phyloP scores from a whole-genome alignment of 2,113 vertebrate genomes.

The Myrmecobius fasciatus region DNA sequence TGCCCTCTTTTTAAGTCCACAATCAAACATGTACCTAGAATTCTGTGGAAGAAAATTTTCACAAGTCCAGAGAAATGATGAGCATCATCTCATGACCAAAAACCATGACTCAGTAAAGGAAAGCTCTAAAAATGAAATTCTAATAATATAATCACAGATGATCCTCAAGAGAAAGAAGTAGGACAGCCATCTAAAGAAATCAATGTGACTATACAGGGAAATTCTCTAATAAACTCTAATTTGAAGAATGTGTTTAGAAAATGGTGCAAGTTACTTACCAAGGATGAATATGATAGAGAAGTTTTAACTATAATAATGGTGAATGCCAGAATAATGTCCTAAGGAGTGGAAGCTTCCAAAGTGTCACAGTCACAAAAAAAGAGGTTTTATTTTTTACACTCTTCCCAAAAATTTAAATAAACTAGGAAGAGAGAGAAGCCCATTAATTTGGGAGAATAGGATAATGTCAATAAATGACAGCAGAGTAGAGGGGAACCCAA shows the following conservation, averaged over 20 bases:
- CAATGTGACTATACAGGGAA: background rate
- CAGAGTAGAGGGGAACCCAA: background rate
- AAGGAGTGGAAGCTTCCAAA: background rate
- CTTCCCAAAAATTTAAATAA: background rate
- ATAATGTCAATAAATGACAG: background rate
- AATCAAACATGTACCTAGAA: background rate
- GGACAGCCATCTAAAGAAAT: background rate
- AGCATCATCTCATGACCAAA: background rate
- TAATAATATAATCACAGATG: slow-evolving; percentile 18
- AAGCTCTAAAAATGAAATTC: slow-evolving; percentile 18
- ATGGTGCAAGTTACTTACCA: background rate
- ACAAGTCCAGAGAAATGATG: slow-evolving; percentile 34
- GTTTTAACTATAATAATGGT: background rate
- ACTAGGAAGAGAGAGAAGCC: background rate
- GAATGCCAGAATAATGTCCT: background rate
- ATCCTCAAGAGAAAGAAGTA: slow-evolving; percentile 16
- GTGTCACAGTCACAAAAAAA: background rate
- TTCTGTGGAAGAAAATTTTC: background rate
- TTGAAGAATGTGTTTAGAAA: background rate
- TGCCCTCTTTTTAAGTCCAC: background rate
- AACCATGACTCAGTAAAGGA: slow-evolving; percentile 12
- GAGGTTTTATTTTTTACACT: background rate
- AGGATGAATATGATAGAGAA: background rate
- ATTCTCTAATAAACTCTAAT: background rate
- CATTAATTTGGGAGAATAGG: background rate